These are phyloP conservation scores for Monopis laevigella DNA, from an alignment of 2,888 invertebrate genomes.

Conservation along the genomic window DNA sequence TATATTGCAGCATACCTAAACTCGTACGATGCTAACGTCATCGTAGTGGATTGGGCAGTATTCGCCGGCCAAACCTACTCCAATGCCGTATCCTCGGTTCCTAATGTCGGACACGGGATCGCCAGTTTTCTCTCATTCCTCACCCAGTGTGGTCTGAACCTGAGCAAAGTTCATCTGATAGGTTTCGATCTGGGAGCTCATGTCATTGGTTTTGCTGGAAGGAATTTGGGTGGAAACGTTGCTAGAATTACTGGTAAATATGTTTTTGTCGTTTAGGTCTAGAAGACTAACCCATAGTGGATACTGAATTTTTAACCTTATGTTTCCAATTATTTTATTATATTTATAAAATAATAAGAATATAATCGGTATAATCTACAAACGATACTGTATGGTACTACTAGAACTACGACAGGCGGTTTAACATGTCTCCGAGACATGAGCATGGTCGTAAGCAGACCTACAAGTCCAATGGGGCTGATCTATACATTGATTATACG, in stretches of 20 bases:
- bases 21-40: slow-evolving; percentile 27
- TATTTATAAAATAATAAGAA: too few relatives aligned
- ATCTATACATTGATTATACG: too few relatives aligned
- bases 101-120: slow-evolving; percentile 26
- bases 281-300: too few relatives aligned
- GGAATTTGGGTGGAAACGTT: slow-evolving; percentile 23
- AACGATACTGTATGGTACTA: too few relatives aligned
- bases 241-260: slow-evolving; percentile 40
- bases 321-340: too few relatives aligned
- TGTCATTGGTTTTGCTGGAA: slow-evolving; percentile 32
- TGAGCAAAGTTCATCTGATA: slow-evolving; percentile 29
- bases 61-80: slow-evolving; percentile 28
- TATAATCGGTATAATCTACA: too few relatives aligned
- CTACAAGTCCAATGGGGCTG: too few relatives aligned
- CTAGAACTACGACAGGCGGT: too few relatives aligned
- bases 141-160: slow-evolving; percentile 16
- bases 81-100: slow-evolving; percentile 27
- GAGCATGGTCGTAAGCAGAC: too few relatives aligned
- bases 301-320: too few relatives aligned
- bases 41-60: slow-evolving; percentile 37
- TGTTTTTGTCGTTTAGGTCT: slow-evolving; percentile 2
- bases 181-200: slow-evolving; percentile 45
- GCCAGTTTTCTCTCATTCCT: slow-evolving; percentile 24
- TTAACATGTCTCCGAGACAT: too few relatives aligned
- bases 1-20: slow-evolving; percentile 28